Evolutionary conservation across 2,113 vertebrate species (phyloP).

Genomic region (Brachyhypopomus occidentalis): DNA sequence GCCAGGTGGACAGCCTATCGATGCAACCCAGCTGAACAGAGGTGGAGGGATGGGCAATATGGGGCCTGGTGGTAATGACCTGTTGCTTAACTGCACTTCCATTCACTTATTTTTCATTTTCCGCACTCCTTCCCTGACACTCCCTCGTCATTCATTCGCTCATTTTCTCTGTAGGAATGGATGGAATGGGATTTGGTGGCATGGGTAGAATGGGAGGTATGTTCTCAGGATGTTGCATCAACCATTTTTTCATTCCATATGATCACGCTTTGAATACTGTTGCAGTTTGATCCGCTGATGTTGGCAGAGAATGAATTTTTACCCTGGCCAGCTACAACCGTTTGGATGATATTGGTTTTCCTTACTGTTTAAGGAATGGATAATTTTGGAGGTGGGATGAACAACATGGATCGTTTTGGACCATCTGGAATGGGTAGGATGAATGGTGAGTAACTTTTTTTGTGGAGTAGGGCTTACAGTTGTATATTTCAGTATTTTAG

Average conservation of each 20-base stretch:
- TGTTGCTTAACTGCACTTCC: background rate
- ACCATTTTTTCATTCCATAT: background rate
- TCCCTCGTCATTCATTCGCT: slow-evolving; percentile 9
- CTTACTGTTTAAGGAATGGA: slow-evolving; percentile 83
- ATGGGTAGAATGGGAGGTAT: slow-evolving; percentile 97
- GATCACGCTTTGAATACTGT: background rate
- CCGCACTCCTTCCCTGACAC: background rate
- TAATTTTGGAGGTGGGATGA: slow-evolving; percentile 85
- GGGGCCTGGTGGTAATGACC: slow-evolving; percentile 84
- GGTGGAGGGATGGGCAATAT: slow-evolving; percentile 88
- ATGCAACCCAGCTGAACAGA: slow-evolving; percentile 90
- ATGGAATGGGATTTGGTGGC: slow-evolving; percentile 91
- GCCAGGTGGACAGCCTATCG: slow-evolving; percentile 95
- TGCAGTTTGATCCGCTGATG: too few relatives aligned
- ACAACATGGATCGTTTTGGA: slow-evolving; percentile 88
- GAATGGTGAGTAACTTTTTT: slow-evolving; percentile 78
- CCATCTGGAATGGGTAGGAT: slow-evolving; percentile 90
- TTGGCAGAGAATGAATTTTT: too few relatives aligned
- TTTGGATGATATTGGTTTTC: background rate
- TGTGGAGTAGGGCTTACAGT: slow-evolving; percentile 18
- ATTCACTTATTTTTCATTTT: background rate
- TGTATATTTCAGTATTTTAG: slow-evolving; percentile 38
- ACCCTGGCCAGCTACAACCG: too few relatives aligned
- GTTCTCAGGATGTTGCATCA: slow-evolving; percentile 54
- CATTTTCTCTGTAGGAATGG: slow-evolving; percentile 81